Evolutionary conservation across 2,113 vertebrate species (phyloP).

Genomic region (Dicentrarchus labrax): DNA sequence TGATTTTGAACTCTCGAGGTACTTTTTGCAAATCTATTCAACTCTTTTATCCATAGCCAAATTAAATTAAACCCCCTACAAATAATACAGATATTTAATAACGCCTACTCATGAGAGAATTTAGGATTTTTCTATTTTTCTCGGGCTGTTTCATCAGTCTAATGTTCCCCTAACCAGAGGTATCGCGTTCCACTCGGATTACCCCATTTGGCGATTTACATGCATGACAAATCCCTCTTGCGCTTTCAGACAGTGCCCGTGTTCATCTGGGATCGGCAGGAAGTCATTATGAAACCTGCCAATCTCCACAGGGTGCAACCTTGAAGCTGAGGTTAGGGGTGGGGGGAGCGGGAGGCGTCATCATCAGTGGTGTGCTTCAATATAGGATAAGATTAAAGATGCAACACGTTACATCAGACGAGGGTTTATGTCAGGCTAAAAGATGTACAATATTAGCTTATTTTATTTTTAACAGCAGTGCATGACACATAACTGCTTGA

Average conservation of each 20-base stretch:
- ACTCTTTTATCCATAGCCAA: background rate
- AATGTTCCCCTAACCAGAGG: constrained; percentile 29
- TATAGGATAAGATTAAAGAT: constrained; percentile 40
- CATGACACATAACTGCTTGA: constrained; percentile 10
- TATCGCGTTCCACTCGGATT: constrained; percentile 47
- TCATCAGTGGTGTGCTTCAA: constrained; percentile 1
- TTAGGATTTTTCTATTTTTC: constrained; percentile 25
- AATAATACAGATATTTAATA: constrained; percentile 29
- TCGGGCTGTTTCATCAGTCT: constrained; percentile 26
- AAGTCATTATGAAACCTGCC: constrained; percentile 60
- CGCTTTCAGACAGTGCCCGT: constrained; percentile 14
- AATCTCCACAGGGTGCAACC: constrained; percentile 41
- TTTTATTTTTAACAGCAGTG: constrained; percentile 20
- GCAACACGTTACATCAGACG: background rate
- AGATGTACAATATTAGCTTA: background rate
- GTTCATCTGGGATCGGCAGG: constrained; percentile 48
- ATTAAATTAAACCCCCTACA: constrained; percentile 14
- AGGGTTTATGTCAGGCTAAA: constrained; percentile 8
- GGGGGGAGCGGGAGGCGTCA: background rate
- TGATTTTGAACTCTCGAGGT: background rate
- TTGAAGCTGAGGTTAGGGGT: constrained; percentile 3
- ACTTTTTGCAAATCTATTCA: background rate
- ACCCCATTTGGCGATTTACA: constrained; percentile 53
- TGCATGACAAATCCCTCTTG: constrained; percentile 39
- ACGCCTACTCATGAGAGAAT: background rate